These are phyloP conservation scores for Cercopithecus mona DNA, from an alignment of 2,113 vertebrate species.

Conservation along the genomic window DNA sequence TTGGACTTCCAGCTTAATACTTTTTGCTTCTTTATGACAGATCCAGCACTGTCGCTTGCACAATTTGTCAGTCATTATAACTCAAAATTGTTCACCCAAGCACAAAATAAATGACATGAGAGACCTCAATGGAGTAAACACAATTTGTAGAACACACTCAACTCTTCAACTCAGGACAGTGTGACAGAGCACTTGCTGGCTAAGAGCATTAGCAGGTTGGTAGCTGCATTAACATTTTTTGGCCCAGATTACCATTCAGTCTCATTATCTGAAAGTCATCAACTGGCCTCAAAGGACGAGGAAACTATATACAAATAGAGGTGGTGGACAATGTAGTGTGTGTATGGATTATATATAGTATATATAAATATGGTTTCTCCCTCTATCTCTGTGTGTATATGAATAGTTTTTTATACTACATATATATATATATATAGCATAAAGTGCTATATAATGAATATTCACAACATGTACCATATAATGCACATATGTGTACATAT, in stretches of 20 bases:
- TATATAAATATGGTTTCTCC: not conserved
- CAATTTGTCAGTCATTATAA: slow-evolving; percentile 9
- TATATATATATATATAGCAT: not conserved
- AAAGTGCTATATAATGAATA: not conserved
- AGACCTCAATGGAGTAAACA: not conserved
- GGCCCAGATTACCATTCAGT: not conserved
- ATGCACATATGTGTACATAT: not conserved
- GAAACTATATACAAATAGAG: not conserved
- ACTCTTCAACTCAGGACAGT: not conserved
- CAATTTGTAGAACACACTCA: not conserved
- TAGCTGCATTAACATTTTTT: not conserved
- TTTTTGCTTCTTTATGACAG: slow-evolving; percentile 22
- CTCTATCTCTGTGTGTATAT: not conserved
- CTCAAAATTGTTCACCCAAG: not conserved
- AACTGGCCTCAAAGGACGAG: not conserved
- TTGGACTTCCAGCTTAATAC: not conserved
- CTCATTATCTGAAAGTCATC: not conserved
- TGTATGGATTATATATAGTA: not conserved
- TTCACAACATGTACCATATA: not conserved
- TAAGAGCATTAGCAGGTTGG: not conserved
- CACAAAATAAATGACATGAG: slow-evolving; percentile 11
- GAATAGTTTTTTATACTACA: not conserved
- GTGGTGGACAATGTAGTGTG: too few species aligned
- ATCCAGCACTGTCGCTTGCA: not conserved
- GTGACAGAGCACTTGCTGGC: not conserved